Evolutionary conservation across 2,888 invertebrate species (phyloP).

Genomic region (Eretmocerus hayati): DNA sequence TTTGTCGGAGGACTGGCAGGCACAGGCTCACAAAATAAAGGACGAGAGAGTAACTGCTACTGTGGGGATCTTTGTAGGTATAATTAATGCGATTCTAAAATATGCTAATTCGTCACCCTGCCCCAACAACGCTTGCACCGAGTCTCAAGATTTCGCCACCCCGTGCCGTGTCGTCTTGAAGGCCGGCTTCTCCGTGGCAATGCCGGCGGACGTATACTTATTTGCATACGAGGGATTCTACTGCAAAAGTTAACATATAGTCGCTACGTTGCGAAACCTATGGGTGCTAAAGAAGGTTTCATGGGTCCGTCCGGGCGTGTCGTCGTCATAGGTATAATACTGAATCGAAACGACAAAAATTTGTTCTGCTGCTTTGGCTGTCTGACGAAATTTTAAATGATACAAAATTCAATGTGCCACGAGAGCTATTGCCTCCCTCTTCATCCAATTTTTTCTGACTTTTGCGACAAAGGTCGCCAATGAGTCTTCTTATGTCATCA

Average conservation of each 20-base stretch:
- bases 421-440: too few relatives aligned
- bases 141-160: constrained; percentile 32
- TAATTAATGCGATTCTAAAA: constrained; percentile 39
- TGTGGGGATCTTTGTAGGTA: constrained; percentile 23
- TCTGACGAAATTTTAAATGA: too few relatives aligned
- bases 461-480: too few relatives aligned
- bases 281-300: not conserved
- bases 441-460: too few relatives aligned
- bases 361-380: too few relatives aligned
- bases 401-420: too few relatives aligned
- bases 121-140: constrained; percentile 32
- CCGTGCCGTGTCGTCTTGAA: not conserved
- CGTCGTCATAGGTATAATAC: too few relatives aligned
- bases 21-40: too few relatives aligned
- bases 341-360: constrained; percentile 7
- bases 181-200: not conserved
- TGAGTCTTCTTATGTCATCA: too few relatives aligned
- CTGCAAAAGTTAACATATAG: too few relatives aligned
- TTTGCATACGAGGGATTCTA: not conserved
- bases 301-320: not conserved
- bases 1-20: too few relatives aligned
- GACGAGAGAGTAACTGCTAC: not conserved
- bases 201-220: not conserved
- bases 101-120: constrained; percentile 33
- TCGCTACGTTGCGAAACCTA: not conserved